These are phyloP conservation scores for Ectemnius continuus DNA, from an alignment of 2,888 invertebrate species.

Conservation along the genomic window DNA sequence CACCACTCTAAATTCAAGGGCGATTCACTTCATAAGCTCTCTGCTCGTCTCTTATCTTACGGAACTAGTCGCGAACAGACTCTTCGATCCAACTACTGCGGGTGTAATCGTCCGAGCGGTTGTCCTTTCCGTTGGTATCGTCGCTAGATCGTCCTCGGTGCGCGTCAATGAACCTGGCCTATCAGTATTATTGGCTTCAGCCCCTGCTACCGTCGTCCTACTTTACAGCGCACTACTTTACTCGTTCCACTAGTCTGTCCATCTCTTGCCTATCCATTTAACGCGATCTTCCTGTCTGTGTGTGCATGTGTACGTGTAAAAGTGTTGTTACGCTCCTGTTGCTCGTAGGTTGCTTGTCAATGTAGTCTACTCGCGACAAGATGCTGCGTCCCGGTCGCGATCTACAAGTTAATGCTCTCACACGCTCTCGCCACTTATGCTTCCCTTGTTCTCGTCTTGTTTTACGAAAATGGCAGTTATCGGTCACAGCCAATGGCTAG, in stretches of 20 bases:
- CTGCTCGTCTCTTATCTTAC: no score
- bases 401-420: conserved; percentile 8
- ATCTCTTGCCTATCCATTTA: background rate
- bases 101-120: background rate
- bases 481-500: conserved; percentile 79
- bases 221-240: conserved; percentile 11
- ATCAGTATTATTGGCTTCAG: conserved; percentile 8
- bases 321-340: no score
- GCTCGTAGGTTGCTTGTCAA: no score
- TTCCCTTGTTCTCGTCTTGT: conserved; percentile 59
- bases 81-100: background rate
- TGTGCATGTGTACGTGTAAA: background rate
- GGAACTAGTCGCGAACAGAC: no score
- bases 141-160: conserved; percentile 20
- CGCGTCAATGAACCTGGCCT: background rate
- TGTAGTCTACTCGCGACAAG: no score
- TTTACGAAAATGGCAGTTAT: conserved; percentile 78
- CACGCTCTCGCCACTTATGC: conserved; percentile 43
- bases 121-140: conserved; percentile 6
- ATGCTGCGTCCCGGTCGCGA: no score
- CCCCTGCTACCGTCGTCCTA: conserved; percentile 16
- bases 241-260: background rate
- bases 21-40: background rate
- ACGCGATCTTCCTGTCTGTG: background rate
- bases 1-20: background rate